Evolutionary conservation across 2,797 vertebrate genomes (phyloP), one percentile per base, ranked within the genome.

Genomic region (Myotis pilosus): DNA sequence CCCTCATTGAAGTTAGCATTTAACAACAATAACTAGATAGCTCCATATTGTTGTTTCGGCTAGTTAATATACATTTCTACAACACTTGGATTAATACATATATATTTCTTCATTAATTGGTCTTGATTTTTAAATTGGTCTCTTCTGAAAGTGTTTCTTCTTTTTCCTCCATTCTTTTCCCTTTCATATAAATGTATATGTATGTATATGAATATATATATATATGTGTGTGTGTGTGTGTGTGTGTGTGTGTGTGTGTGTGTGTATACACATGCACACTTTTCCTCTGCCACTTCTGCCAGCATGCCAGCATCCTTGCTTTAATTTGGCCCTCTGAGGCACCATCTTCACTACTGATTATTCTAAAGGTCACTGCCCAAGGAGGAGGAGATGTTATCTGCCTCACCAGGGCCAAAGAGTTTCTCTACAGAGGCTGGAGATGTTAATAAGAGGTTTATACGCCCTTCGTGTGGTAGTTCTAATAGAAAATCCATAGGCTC

Each of bases 111-210:
- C 74, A 16, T 68, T 62, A 89, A 55, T n/a, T 8, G 5, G 41
- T 81, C 47, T 91, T 96, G 57, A 89, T 95, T 87, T 96, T 89
- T 62, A 82, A 92, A 89, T 51, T 12, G 84, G 3, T 11, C 36
- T 69, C 33, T 89, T 78, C 57, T 68, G 23, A 72, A 92, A 84
- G 20, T 23, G 13, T 33, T 81, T 91, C 6, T 36, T 95, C n/a
- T 69, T 19, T 47, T 44, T 41, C 47, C 57, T 17, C 25, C 57
- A 25, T 30, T 41, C 4, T 25, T 53, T 36, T n/a, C 53, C 38
- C 28, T 49, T 53, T 38, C 25, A 33, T 62, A 19, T 33, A 30
- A 15, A 13, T 41, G 10, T 51, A 1, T 62, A 8, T 28, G 1
- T 75, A 8, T 53, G 1, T 66, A 3, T 90, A 30, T 71, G 4